phyloP scores from a whole-genome alignment of 35 echinoderm and acorn worm genomes.

The Heliocidaris tuberculata region DNA sequence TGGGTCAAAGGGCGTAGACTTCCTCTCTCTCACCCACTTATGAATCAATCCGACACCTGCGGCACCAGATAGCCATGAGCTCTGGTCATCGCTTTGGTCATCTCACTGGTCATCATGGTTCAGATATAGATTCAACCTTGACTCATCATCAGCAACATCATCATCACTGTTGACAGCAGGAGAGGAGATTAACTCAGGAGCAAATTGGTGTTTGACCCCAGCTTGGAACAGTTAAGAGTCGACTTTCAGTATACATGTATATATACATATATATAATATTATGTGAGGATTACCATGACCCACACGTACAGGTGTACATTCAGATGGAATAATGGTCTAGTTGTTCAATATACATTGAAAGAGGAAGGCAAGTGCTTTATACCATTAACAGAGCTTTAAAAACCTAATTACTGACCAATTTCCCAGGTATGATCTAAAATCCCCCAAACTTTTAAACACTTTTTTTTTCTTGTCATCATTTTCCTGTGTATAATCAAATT shows the following conservation, averaged over 20 bases:
- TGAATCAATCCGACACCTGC: background rate
- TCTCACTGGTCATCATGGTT: background rate
- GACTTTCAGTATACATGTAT: too few species aligned
- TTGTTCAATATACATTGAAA: background rate
- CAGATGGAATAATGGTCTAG: background rate
- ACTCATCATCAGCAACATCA: background rate
- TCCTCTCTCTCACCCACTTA: background rate
- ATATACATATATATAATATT: background rate
- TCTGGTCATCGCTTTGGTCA: background rate
- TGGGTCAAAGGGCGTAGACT: background rate
- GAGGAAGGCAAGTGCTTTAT: too few species aligned
- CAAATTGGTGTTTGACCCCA: background rate
- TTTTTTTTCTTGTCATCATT: too few species aligned
- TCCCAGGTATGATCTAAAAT: too few species aligned
- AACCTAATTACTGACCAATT: too few species aligned
- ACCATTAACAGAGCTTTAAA: too few species aligned
- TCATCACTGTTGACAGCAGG: background rate
- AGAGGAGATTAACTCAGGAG: background rate
- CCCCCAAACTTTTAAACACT: too few species aligned
- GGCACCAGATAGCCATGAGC: background rate
- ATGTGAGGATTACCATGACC: background rate
- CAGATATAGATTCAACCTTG: background rate
- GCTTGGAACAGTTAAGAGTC: background rate
- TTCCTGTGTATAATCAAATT: too few species aligned
- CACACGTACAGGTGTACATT: too few species aligned